These are phyloP conservation scores for Catostomus latipinnis DNA, from an alignment of 2,797 vertebrate species.

Conservation along the genomic window DNA sequence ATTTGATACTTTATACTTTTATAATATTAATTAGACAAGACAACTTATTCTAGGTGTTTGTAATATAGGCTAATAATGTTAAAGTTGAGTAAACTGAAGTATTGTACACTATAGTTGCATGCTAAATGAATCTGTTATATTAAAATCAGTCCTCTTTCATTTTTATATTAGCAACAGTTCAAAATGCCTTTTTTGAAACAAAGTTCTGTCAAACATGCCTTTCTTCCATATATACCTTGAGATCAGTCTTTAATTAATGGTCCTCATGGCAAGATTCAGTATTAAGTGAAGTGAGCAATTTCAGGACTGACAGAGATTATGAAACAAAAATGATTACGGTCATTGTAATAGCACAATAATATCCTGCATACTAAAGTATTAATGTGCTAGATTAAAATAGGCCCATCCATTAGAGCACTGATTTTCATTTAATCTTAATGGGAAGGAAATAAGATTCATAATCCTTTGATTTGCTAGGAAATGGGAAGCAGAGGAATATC, in stretches of 20 bases:
- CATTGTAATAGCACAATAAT: conserved; percentile 88
- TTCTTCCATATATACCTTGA: conserved; percentile 25
- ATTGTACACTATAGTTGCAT: neutral
- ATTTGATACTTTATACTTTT: no score
- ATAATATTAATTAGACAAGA: neutral
- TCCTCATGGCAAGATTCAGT: conserved; percentile 68
- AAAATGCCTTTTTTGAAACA: neutral
- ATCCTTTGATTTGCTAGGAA: conserved; percentile 82
- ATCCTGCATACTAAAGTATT: conserved; percentile 87
- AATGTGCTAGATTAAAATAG: conserved; percentile 86
- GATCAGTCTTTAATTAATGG: conserved; percentile 71
- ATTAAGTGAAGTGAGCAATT: conserved; percentile 79
- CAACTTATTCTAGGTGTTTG: no score
- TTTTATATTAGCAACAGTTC: neutral
- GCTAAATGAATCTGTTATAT: neutral
- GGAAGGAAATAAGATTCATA: conserved; percentile 85
- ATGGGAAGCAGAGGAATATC: conserved; percentile 77
- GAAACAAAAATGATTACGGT: conserved; percentile 88
- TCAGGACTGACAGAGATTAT: conserved; percentile 84
- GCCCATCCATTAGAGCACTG: conserved; percentile 83
- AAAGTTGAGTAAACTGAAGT: neutral
- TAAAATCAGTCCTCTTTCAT: neutral
- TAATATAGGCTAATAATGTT: neutral
- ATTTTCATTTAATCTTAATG: conserved; percentile 83
- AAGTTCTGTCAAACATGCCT: neutral